Conservation (phyloP, 2,113 vertebrate species). For the Puntigrus tetrazona region DNA sequence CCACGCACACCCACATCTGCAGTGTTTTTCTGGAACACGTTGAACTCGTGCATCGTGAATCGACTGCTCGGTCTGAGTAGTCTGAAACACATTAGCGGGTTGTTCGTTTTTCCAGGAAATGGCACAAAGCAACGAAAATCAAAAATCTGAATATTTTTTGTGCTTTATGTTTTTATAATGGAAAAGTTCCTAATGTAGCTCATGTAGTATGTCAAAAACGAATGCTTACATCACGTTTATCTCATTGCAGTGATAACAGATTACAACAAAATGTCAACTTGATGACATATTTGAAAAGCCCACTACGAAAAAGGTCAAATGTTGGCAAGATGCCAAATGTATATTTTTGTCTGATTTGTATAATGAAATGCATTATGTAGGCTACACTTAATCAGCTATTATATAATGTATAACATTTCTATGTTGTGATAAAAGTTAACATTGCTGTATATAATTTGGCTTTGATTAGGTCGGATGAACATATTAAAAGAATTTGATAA, state of each 20-base stretch:
- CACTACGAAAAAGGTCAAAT: not conserved
- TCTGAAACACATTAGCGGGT: not conserved
- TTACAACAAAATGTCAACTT: not conserved
- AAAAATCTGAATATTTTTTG: not conserved
- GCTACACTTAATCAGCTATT: not conserved
- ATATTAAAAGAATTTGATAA: not conserved
- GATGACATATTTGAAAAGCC: no score
- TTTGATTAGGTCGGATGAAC: not conserved
- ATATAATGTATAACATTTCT: not conserved
- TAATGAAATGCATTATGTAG: not conserved
- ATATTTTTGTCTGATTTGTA: not conserved
- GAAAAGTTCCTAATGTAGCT: not conserved
- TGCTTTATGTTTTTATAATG: no score
- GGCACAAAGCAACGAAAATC: not conserved
- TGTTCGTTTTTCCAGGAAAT: not conserved
- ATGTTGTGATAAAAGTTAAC: not conserved
- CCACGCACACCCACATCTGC: constrained; percentile 28
- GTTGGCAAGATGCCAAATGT: not conserved
- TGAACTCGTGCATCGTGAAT: not conserved
- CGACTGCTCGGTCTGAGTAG: not conserved
- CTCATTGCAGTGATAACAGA: not conserved
- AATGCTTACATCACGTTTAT: not conserved
- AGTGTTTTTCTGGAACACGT: constrained; percentile 24
- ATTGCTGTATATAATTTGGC: not conserved
- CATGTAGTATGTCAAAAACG: not conserved